phyloP scores from a whole-genome alignment of 2,888 invertebrate genomes.

The Drepanosiphum platanoidis region DNA sequence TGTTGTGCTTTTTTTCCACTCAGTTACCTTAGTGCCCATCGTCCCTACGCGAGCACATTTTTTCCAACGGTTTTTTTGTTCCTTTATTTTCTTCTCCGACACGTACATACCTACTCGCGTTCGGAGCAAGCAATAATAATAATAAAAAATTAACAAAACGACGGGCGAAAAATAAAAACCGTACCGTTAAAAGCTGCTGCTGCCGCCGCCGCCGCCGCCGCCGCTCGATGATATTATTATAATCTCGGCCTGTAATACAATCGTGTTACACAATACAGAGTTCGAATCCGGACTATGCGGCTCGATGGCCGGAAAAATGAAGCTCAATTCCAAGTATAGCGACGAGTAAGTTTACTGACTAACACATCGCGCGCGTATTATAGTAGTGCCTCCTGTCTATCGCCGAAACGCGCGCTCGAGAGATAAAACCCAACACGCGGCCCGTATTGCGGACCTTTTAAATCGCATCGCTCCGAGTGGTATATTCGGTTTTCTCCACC shows the following conservation, averaged over 20 bases:
- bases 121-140: too few species aligned
- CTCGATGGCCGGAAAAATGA: constrained; percentile 44
- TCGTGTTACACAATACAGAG: not conserved
- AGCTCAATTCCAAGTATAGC: constrained; percentile 41
- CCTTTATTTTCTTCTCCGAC: not conserved
- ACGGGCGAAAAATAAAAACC: not conserved
- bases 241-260: not conserved
- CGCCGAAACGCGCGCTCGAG: too few species aligned
- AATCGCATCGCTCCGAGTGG: too few species aligned
- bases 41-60: constrained; percentile 15
- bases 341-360: constrained; percentile 42
- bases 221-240: not conserved
- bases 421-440: too few species aligned
- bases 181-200: too few species aligned
- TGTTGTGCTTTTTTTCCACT: constrained; percentile 50
- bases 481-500: too few species aligned
- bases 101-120: too few species aligned
- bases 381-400: too few species aligned
- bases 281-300: not conserved
- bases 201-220: too few species aligned
- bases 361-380: too few species aligned
- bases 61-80: too few species aligned
- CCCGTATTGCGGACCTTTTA: too few species aligned
- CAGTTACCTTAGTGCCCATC: constrained; percentile 60
- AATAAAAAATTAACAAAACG: not conserved